Conservation (phyloP, 2,113 vertebrate genomes). For the Helogale parvula region DNA sequence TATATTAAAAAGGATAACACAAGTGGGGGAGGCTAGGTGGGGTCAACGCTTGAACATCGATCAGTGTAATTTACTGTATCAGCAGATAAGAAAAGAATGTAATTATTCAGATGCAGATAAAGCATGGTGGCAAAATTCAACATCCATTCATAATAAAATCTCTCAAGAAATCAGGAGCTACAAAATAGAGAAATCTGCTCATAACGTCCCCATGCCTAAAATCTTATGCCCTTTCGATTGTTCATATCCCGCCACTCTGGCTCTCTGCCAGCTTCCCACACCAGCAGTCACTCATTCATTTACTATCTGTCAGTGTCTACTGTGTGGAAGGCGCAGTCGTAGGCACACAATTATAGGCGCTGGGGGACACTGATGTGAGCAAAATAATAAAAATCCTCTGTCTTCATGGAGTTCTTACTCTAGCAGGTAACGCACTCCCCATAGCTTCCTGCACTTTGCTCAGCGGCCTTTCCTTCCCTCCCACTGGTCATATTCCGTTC, state of each 20-base stretch:
- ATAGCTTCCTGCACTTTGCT: not conserved
- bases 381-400: not conserved
- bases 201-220: not conserved
- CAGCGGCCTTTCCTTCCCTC: not conserved
- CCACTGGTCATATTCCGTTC: not conserved
- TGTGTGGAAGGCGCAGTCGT: not conserved
- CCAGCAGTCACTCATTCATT: not conserved
- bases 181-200: not conserved
- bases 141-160: not conserved
- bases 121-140: not conserved
- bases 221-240: not conserved
- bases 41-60: conserved; percentile 15
- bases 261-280: not conserved
- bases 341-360: not conserved
- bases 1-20: not conserved
- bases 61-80: not conserved
- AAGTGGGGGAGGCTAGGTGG: not conserved
- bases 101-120: not conserved
- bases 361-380: not conserved
- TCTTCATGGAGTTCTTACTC: not conserved
- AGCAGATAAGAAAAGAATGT: not conserved
- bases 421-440: not conserved
- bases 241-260: not conserved
- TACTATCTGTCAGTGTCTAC: not conserved
- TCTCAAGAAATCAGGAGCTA: not conserved